A percentile compares a stretch with the other conserved stretches of the same genome.
Evolutionary conservation across 2,797 vertebrate genomes (phyloP).

Genomic region (Sarcoramphus papa): DNA sequence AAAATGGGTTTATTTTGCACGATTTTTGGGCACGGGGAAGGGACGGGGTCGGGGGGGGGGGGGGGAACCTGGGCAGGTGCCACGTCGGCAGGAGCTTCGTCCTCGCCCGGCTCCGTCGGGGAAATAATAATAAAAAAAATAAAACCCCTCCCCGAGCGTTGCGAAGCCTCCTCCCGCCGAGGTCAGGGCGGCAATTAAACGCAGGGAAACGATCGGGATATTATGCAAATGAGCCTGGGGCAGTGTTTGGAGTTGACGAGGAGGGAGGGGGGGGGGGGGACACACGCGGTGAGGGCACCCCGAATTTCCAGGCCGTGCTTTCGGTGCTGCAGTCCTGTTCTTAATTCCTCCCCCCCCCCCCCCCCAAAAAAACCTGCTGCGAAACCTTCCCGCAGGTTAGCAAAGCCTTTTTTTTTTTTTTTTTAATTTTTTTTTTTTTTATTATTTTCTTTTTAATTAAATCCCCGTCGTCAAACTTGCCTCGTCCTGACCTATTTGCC

Average conservation of each 20-base stretch:
- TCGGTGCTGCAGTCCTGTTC: not conserved
- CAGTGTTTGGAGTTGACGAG: no score
- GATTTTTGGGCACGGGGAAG: no score
- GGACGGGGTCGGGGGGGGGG: no score
- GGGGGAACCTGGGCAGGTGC: not conserved
- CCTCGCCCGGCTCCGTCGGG: not conserved
- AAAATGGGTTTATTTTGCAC: not conserved
- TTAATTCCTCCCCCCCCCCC: not conserved
- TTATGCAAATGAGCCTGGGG: not conserved
- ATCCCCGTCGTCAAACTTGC: not conserved
- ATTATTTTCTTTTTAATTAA: not conserved
- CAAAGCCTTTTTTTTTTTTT: no score
- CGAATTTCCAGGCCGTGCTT: not conserved
- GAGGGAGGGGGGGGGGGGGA: no score
- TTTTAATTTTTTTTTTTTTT: no score
- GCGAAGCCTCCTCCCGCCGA: not conserved
- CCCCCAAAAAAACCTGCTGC: not conserved
- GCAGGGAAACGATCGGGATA: not conserved
- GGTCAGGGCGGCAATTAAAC: not conserved
- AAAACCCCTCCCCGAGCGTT: not conserved
- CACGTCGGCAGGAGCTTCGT: not conserved
- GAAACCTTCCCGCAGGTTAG: not conserved
- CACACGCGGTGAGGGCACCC: no score
- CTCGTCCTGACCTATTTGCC: not conserved
- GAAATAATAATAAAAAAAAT: not conserved